Evolutionary conservation across 1,140 invertebrate genomes (phyloP).

Genomic region (Drosophila repletoides): DNA sequence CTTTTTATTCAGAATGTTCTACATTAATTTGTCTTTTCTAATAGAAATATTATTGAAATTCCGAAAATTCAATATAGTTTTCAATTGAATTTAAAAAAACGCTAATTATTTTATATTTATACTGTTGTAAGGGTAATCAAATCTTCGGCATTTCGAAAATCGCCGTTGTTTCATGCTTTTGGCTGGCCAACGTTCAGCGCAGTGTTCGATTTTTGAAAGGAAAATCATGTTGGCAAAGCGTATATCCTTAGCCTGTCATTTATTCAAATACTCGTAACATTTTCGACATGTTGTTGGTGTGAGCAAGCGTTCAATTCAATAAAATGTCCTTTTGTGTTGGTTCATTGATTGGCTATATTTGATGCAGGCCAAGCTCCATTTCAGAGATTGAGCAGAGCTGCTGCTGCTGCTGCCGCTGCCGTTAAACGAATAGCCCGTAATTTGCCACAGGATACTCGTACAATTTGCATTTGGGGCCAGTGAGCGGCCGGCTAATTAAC

Average conservation of each 20-base stretch:
- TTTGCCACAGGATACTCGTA: constrained; percentile 31
- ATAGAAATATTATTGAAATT: too few species aligned
- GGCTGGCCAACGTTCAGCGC: background rate
- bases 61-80: too few species aligned
- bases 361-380: constrained; percentile 7
- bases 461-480: constrained; percentile 30
- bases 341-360: constrained; percentile 36
- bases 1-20: too few species aligned
- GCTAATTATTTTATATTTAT: too few species aligned
- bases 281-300: constrained; percentile 28
- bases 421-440: constrained; percentile 26
- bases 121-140: too few species aligned
- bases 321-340: constrained; percentile 34
- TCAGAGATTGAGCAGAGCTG: background rate
- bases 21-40: too few species aligned
- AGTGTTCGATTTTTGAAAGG: constrained; percentile 30
- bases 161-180: constrained; percentile 1
- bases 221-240: constrained; percentile 33
- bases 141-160: too few species aligned
- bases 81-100: too few species aligned
- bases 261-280: constrained; percentile 22
- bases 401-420: background rate
- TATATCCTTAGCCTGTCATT: constrained; percentile 30
- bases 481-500: constrained; percentile 34
- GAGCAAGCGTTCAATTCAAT: constrained; percentile 41